phyloP scores from a whole-genome alignment of 2,888 invertebrate species.

The Leuctra nigra region DNA sequence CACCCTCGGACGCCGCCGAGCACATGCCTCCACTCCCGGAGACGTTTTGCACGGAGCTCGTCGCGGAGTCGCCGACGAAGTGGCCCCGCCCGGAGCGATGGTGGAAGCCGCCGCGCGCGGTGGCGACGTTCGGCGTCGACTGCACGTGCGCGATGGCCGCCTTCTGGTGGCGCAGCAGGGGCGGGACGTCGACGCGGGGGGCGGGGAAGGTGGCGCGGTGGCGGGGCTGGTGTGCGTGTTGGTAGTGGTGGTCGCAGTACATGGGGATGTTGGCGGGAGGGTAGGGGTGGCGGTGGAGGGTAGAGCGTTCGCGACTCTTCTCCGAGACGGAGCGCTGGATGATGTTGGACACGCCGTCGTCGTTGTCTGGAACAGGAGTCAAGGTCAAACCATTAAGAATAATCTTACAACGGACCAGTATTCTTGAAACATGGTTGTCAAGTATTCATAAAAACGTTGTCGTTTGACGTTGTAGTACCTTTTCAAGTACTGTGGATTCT shows the following conservation, averaged over 20 bases:
- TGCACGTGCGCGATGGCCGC: conserved; percentile 46
- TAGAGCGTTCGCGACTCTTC: conserved; percentile 49
- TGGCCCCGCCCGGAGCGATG: conserved; percentile 17
- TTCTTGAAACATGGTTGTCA: no score
- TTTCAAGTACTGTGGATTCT: no score
- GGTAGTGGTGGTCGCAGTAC: conserved; percentile 14
- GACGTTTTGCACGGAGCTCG: conserved; percentile 23
- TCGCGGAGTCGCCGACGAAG: no score
- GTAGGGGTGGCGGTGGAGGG: conserved; percentile 34
- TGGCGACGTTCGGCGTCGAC: conserved; percentile 55
- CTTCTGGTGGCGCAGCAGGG: conserved; percentile 38
- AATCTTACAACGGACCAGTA: no score
- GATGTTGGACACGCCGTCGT: conserved; percentile 36
- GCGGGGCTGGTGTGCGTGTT: conserved; percentile 35
- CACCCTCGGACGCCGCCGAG: conserved; percentile 76
- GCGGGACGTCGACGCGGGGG: conserved; percentile 35
- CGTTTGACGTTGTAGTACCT: no score
- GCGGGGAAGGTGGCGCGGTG: conserved; percentile 20
- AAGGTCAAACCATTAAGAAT: conserved; percentile 5
- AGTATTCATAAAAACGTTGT: no score
- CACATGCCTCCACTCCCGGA: conserved; percentile 48
- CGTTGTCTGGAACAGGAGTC: conserved; percentile 34
- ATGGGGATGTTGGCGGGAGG: no score
- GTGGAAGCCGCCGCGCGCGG: conserved; percentile 32
- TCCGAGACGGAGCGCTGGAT: conserved; percentile 47